phyloP scores from a whole-genome alignment of 2,113 vertebrate species.

The Gopherus evgoodei region DNA sequence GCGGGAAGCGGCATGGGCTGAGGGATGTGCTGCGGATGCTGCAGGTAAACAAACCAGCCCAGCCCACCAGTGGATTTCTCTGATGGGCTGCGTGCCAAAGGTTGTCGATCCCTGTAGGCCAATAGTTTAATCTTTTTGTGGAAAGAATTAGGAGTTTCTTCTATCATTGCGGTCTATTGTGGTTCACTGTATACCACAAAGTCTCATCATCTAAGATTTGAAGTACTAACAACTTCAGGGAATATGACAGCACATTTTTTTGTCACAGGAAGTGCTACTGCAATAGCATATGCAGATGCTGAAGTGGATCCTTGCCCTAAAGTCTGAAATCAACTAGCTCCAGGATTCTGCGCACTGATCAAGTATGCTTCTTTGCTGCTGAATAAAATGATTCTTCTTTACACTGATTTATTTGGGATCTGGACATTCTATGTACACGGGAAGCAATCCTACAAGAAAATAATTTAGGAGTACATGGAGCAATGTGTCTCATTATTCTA shows the following conservation, averaged over 20 bases:
- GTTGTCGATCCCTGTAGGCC: too few relatives aligned
- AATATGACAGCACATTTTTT: slow-evolving; percentile 17
- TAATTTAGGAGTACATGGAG: neutral
- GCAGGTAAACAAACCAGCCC: too few relatives aligned
- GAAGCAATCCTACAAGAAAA: neutral
- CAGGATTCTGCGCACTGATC: neutral
- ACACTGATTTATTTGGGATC: neutral
- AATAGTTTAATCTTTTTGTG: neutral
- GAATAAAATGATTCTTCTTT: slow-evolving; percentile 30
- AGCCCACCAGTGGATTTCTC: too few relatives aligned
- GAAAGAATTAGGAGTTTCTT: slow-evolving; percentile 40
- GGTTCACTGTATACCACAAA: neutral
- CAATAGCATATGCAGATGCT: slow-evolving; percentile 17
- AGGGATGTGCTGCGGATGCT: too few relatives aligned
- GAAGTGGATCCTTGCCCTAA: slow-evolving; percentile 15
- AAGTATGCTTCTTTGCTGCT: neutral
- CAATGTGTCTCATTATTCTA: neutral
- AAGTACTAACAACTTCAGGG: slow-evolving; percentile 39
- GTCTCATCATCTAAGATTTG: neutral
- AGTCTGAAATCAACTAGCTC: neutral
- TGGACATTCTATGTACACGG: neutral
- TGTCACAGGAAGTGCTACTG: neutral
- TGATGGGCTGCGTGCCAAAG: too few relatives aligned
- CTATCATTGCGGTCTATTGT: fast-evolving
- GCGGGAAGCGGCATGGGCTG: too few relatives aligned